These are phyloP conservation scores for Gobius niger DNA, from an alignment of 2,113 vertebrate genomes.

Conservation along the genomic window DNA sequence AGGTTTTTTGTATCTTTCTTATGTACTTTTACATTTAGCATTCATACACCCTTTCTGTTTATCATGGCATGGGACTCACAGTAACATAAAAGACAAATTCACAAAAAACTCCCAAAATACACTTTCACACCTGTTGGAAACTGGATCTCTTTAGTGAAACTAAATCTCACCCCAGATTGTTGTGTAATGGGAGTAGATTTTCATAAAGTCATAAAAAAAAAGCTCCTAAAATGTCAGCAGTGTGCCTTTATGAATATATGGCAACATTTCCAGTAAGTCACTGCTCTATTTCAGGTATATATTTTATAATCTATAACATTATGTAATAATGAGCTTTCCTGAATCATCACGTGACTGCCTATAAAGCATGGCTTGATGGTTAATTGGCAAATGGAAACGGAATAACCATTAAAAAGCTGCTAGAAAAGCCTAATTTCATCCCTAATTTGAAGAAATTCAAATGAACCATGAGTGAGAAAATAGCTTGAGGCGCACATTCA, in stretches of 20 bases:
- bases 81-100: background rate
- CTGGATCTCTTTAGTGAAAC: background rate
- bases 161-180: background rate
- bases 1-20: too few relatives aligned
- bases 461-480: constrained; percentile 64
- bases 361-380: constrained; percentile 47
- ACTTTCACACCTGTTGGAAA: background rate
- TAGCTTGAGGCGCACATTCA: constrained; percentile 52
- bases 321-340: constrained; percentile 38
- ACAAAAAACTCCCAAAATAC: background rate
- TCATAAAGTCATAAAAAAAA: background rate
- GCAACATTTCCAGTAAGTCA: constrained; percentile 3
- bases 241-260: background rate
- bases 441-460: constrained; percentile 45
- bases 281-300: constrained; percentile 5
- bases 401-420: constrained; percentile 51
- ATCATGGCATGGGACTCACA: background rate
- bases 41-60: background rate
- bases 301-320: constrained; percentile 37
- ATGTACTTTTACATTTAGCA: background rate
- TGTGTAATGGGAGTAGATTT: background rate
- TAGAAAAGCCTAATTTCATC: constrained; percentile 57
- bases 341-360: constrained; percentile 28
- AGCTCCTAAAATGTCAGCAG: background rate
- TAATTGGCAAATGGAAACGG: constrained; percentile 60